phyloP scores from a whole-genome alignment of 2,113 vertebrate species.

The Progne subis region DNA sequence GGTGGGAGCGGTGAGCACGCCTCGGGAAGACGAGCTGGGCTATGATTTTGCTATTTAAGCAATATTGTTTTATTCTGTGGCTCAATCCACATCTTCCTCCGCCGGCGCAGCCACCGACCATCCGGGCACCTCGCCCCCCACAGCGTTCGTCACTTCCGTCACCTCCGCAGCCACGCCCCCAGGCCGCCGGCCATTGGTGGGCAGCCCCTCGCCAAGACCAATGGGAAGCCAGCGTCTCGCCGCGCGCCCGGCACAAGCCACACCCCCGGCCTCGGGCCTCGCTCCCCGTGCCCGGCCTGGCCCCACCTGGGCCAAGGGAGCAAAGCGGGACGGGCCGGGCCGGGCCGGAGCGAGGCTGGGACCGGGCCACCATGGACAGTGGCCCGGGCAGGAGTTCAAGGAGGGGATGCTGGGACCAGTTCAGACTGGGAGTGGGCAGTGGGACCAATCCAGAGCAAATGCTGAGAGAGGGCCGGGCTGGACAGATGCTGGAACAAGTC shows the following conservation, averaged over 20 bases:
- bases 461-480: background rate
- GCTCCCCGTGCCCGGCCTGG: accelerated
- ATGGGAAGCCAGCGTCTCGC: background rate
- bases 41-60: background rate
- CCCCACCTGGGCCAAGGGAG: accelerated
- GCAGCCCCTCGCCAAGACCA: background rate
- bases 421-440: background rate
- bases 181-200: background rate
- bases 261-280: accelerated
- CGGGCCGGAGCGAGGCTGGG: no score
- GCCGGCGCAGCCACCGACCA: accelerated
- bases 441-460: background rate
- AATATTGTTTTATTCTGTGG: accelerated
- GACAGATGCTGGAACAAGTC: background rate
- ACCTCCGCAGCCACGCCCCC: accelerated
- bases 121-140: background rate
- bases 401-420: background rate
- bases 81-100: accelerated
- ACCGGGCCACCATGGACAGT: accelerated
- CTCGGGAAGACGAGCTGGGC: accelerated
- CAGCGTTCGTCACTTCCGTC: background rate
- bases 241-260: background rate
- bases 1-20: accelerated
- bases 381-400: background rate
- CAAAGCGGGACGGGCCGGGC: accelerated